Evolutionary conservation across 2,797 vertebrate genomes (phyloP), one percentile per base, ranked within the genome.

Genomic region (Coreius guichenoti): DNA sequence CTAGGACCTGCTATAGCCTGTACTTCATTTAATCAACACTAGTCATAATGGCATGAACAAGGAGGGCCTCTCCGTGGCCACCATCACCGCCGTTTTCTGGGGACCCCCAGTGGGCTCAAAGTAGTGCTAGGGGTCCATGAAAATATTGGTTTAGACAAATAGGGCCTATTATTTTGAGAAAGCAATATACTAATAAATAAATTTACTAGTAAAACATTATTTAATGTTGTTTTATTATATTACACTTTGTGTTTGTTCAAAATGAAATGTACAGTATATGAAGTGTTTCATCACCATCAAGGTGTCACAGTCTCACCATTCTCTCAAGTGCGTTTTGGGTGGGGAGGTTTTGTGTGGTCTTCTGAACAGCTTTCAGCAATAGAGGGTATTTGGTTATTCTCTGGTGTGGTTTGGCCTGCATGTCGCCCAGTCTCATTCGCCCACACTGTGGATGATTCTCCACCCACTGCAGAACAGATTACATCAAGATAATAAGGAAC

Each of bases 371-470:
- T 83, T 94, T 96, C 11, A 97, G 94, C 87, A 97, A 91, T 47
- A 97, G 94, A 0, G 95, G 95, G 82, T 97, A 97, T 90, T 97
- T 97, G 74, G 97, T 97, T 92, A 97, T 94, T 86, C 97, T 95
- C 91, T 96, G 96, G 77, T 97, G 95, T 3, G 97, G 96, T 86
- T 96, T 96, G 87, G 96, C 96, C 87, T 96, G 96, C 93, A 97
- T 94, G 90, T 96, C 96, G 0, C 96, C 95, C 19, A 97, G 89
- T 5, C 91, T 92, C 96, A 97, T 97, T 65, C 96, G 92, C 36
- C 92, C 89, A 0, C 95, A 93, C 63, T 90, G 92, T 39, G 95
- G 96, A 87, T 96, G 96, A 78, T 90, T 93, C 92, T 97, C 96
- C 73, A 96, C 95, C 96, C 96, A 97, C 97, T 97, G 89, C n/a